Evolutionary conservation across 2,797 vertebrate species (phyloP).

Genomic region (Darevskia mixta): DNA sequence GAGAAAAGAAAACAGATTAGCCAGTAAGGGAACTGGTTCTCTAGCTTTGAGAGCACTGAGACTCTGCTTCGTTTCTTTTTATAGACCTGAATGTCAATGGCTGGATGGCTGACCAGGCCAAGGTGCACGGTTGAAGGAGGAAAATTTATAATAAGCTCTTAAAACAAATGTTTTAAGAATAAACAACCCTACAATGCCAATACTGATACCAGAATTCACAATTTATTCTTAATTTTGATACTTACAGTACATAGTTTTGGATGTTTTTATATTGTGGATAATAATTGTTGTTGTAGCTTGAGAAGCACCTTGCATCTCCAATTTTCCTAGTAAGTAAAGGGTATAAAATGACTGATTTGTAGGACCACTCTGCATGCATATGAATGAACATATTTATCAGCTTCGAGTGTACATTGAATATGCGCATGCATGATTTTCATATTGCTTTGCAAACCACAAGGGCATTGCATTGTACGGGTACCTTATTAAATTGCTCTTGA

Average conservation of each 20-base stretch:
- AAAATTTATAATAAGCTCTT: background rate
- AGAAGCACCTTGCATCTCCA: background rate
- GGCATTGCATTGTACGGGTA: constrained; percentile 27
- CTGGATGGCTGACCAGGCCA: background rate
- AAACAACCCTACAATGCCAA: background rate
- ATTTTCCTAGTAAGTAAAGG: background rate
- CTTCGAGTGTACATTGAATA: constrained; percentile 34
- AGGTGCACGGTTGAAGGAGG: background rate
- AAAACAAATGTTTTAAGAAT: background rate
- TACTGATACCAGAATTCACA: background rate
- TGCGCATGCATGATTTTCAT: constrained; percentile 47
- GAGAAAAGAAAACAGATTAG: background rate
- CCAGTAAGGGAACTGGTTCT: background rate
- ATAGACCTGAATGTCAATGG: background rate
- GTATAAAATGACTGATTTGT: constrained; percentile 28
- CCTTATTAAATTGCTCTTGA: constrained; percentile 49
- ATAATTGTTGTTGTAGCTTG: constrained; percentile 16
- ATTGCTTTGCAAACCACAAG: constrained; percentile 39
- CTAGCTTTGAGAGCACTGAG: background rate
- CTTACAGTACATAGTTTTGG: background rate
- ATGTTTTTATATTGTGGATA: constrained; percentile 18
- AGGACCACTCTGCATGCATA: constrained; percentile 15
- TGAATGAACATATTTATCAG: constrained; percentile 32
- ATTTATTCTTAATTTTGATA: background rate
- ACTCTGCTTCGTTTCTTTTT: background rate